Evolutionary conservation across 2,113 vertebrate genomes (phyloP), one percentile per base, ranked within the genome.

Genomic region (Marcusenius ussheri): DNA sequence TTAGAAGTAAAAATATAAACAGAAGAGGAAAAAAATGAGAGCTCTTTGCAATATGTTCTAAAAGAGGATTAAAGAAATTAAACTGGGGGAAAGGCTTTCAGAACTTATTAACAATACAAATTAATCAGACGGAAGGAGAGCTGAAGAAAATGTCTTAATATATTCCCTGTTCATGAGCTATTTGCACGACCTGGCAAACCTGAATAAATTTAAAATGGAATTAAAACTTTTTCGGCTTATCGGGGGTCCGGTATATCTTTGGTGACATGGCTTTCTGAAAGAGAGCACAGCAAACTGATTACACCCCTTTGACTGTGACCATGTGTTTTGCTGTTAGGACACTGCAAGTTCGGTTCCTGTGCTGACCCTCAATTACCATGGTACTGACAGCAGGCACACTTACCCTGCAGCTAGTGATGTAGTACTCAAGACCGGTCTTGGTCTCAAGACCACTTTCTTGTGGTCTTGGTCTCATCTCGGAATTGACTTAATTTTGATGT

Each of bases 41-140:
- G 45, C 83, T 90, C 93, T 88, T 93, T 45, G 92, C 91, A 93
- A 92, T 92, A 91, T 94, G 93, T 94, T 95, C 91, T 92, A 92
- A 91, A 90, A 92, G 91, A 89, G 94, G 94, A 95, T 94, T 94
- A 93, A 92, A 90, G 85, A 94, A 93, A 94, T 90, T 92, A 92
- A 93, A 94, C 90, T 92, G 92, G 85, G 91, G 90, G 89, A 88
- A 90, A 89, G 88, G 87, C 90, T 93, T 93, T 93, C 90, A 88
- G 89, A 92, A 94, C 91, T 94, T 95, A 95, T 94, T 94, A 94
- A 93, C 93, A 91, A 94, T 93, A 95, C 94, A 94, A 94, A 95
- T 92, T 91, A 91, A 93, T 93, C 90, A 92, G 56, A 91, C 49
- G 42, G 91, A 86, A 91, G 47, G 83, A 90, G 90, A 91, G 56